Percentiles rank a stretch among this genome's conserved stretches.
Conservation (phyloP, 2,888 invertebrate species). For the Oasisia sp. region DNA sequence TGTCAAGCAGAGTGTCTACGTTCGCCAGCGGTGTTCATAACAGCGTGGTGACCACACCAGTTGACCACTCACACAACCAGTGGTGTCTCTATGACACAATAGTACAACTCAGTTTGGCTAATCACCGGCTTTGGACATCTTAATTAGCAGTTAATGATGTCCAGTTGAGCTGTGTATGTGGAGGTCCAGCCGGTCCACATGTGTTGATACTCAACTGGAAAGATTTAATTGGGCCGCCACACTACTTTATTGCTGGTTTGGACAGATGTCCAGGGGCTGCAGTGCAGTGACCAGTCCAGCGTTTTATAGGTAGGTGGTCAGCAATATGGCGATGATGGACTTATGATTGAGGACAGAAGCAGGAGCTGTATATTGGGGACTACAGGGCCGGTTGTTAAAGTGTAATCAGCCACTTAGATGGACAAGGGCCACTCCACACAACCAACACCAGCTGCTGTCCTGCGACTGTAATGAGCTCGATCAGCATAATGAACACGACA, state of each 20-base stretch:
- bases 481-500: background rate
- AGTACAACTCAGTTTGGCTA: background rate
- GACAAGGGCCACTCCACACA: background rate
- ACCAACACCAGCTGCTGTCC: background rate
- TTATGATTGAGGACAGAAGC: background rate
- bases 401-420: background rate
- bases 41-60: background rate
- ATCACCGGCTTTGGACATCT: background rate
- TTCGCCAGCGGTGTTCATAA: background rate
- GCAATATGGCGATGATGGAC: background rate
- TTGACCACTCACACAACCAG: background rate
- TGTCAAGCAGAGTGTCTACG: background rate
- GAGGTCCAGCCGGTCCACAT: background rate
- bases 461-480: background rate
- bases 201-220: background rate
- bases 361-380: too few species aligned
- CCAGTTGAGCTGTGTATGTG: background rate
- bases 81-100: background rate
- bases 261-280: background rate
- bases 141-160: slow-evolving; percentile 11
- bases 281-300: background rate
- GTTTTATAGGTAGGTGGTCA: background rate
- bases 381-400: too few species aligned
- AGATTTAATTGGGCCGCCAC: background rate
- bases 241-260: background rate